Percentiles rank a stretch among this genome's conserved stretches.
Conservation (phyloP, 2,797 vertebrate species). For the Scleropages formosus region DNA sequence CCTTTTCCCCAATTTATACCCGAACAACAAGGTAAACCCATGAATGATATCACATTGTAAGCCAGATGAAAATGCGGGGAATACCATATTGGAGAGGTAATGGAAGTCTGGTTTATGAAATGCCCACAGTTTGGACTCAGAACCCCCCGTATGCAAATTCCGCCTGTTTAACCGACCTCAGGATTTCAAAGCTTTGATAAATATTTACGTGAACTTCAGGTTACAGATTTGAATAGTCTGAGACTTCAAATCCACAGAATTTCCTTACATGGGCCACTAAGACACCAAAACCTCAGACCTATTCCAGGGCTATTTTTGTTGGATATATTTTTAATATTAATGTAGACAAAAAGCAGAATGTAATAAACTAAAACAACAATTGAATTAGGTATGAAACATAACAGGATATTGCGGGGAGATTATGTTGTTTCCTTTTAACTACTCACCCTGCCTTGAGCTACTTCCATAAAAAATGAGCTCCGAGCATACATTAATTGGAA, state of each 20-base stretch:
- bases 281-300: constrained; percentile 77
- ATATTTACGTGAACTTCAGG: constrained; percentile 58
- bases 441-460: constrained; percentile 64
- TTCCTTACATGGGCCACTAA: constrained; percentile 74
- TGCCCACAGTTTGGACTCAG: not conserved
- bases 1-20: too few species aligned
- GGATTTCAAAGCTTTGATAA: constrained; percentile 41
- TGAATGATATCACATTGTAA: too few species aligned
- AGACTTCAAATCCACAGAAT: constrained; percentile 76
- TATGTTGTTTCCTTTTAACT: constrained; percentile 88
- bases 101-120: constrained; percentile 4
- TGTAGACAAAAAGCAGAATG: constrained; percentile 78
- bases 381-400: constrained; percentile 89
- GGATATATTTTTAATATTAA: constrained; percentile 93
- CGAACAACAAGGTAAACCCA: too few species aligned
- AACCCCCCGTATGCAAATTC: constrained; percentile 24
- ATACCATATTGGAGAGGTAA: constrained; percentile 21
- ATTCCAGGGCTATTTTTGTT: constrained; percentile 77
- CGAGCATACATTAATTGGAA: constrained; percentile 67
- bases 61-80: not conserved
- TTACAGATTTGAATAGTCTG: constrained; percentile 69
- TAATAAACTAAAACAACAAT: constrained; percentile 83
- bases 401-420: constrained; percentile 99
- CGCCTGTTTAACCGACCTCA: constrained; percentile 18
- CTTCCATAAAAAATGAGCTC: constrained; percentile 61